Percentiles rank a stretch among this genome's conserved stretches.
Conservation (phyloP, 2,113 vertebrate genomes). For the Takifugu flavidus region DNA sequence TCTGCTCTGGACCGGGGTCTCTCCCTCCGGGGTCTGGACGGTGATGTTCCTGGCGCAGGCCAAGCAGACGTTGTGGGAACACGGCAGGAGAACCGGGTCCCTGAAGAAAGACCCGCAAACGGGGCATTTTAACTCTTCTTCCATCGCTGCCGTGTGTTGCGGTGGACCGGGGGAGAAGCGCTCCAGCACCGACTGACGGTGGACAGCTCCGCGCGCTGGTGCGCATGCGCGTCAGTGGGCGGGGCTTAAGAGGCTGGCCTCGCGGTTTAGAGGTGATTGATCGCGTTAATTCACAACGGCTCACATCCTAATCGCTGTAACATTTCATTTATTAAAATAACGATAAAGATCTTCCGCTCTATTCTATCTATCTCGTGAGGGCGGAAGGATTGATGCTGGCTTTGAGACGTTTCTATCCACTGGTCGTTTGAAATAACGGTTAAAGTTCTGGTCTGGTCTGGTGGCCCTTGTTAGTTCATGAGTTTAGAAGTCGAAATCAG, state of each 20-base stretch:
- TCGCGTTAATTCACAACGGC: conserved; percentile 14
- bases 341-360: too few species aligned
- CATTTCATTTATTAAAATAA: not conserved
- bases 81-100: conserved; percentile 88
- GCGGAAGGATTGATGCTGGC: too few species aligned
- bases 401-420: too few species aligned
- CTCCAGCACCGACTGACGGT: conserved; percentile 62
- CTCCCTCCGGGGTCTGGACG: conserved; percentile 90
- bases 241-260: conserved; percentile 22
- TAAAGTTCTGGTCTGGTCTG: too few species aligned
- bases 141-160: conserved; percentile 75
- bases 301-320: not conserved
- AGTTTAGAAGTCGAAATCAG: too few species aligned
- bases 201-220: conserved; percentile 70
- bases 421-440: too few species aligned
- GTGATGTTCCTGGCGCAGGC: conserved; percentile 93
- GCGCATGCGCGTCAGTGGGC: conserved; percentile 56
- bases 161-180: conserved; percentile 28
- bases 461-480: too few species aligned
- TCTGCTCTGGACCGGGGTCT: conserved; percentile 79
- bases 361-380: too few species aligned
- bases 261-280: conserved; percentile 25
- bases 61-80: conserved; percentile 91
- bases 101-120: conserved; percentile 91
- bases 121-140: conserved; percentile 95